These are phyloP conservation scores for Australoheros facetus DNA, from an alignment of 2,797 vertebrate species.

Conservation along the genomic window DNA sequence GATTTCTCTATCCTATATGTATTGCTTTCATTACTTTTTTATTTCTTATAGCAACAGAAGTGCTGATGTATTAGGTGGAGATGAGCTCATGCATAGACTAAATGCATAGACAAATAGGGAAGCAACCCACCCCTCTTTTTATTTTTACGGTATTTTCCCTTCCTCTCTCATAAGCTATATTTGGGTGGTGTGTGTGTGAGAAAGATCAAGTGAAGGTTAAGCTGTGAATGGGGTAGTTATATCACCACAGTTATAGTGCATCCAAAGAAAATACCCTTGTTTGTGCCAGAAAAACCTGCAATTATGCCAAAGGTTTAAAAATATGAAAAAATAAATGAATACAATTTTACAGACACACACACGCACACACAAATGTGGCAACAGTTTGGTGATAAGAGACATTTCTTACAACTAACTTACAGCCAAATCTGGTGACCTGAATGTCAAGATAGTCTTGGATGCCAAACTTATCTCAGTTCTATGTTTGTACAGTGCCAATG, in stretches of 20 bases:
- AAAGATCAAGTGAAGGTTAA: constrained; percentile 34
- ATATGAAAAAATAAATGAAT: neutral
- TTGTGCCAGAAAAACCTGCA: neutral
- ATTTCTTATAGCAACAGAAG: neutral
- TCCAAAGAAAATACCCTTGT: neutral
- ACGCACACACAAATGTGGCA: neutral
- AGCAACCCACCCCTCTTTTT: constrained; percentile 47
- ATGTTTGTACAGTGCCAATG: constrained; percentile 26
- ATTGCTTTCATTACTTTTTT: neutral
- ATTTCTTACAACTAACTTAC: neutral
- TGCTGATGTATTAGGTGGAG: constrained; percentile 16
- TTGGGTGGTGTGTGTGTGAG: constrained; percentile 16
- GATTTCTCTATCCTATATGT: neutral
- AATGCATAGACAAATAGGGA: constrained; percentile 51
- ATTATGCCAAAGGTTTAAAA: neutral
- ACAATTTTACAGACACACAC: no score
- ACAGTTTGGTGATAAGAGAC: neutral
- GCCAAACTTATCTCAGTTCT: constrained; percentile 15
- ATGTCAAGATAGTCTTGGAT: constrained; percentile 12
- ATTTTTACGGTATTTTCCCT: constrained; percentile 58
- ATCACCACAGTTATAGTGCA: neutral
- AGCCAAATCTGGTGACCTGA: constrained; percentile 20
- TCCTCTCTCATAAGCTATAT: constrained; percentile 66
- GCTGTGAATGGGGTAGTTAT: neutral
- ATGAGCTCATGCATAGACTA: constrained; percentile 18